Percentiles rank a stretch among this genome's conserved stretches.
phyloP scores from a whole-genome alignment of 23 tunicate genomes.

The Trididemnum clinides region DNA sequence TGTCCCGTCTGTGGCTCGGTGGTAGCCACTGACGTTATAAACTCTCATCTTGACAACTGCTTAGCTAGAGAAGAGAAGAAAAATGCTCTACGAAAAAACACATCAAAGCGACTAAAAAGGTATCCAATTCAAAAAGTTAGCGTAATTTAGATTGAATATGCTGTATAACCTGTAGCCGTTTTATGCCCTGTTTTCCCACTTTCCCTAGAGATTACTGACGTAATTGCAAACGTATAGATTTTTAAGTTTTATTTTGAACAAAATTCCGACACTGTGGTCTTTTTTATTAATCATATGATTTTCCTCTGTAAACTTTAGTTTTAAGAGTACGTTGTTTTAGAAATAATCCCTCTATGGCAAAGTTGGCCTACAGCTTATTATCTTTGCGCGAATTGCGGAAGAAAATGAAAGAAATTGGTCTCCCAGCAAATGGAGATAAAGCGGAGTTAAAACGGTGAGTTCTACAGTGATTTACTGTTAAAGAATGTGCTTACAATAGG shows the following conservation, averaged over 20 bases:
- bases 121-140: background rate
- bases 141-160: background rate
- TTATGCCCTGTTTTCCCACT: background rate
- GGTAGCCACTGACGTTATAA: conserved; percentile 5
- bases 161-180: background rate
- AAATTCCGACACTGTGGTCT: background rate
- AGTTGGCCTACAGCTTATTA: conserved; percentile 44
- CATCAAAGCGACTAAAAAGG: conserved; percentile 38
- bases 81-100: conserved; percentile 34
- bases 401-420: conserved; percentile 50
- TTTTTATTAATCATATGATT: too few relatives aligned
- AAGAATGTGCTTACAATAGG: too few relatives aligned
- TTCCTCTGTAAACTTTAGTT: too few relatives aligned
- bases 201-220: background rate
- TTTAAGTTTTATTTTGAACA: background rate
- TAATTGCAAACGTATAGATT: background rate
- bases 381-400: conserved; percentile 27
- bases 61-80: conserved; percentile 56
- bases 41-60: conserved; percentile 44
- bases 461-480: background rate
- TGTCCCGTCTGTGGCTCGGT: conserved; percentile 49
- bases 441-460: conserved; percentile 29
- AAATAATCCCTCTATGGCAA: conserved; percentile 16
- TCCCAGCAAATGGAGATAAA: conserved; percentile 41
- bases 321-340: background rate